Evolutionary conservation across 2,888 invertebrate species (phyloP).

Genomic region (Nycteola revayana): DNA sequence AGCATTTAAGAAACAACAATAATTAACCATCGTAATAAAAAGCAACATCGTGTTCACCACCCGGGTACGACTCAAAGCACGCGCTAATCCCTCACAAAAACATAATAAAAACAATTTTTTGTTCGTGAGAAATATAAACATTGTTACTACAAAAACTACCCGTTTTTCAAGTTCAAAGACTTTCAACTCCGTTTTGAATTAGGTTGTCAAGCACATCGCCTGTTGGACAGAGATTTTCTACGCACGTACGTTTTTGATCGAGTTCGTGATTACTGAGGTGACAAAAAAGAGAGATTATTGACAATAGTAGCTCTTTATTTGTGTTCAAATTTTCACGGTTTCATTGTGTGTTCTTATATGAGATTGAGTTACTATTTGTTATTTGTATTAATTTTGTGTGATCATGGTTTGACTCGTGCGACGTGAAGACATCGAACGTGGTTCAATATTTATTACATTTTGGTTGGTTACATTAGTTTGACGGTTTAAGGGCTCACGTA

Average conservation of each 20-base stretch:
- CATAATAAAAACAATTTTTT: constrained; percentile 40
- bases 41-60: constrained; percentile 20
- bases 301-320: constrained; percentile 40
- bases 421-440: too few species aligned
- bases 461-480: too few species aligned
- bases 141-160: constrained; percentile 41
- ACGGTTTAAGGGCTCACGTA: too few species aligned
- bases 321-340: constrained; percentile 31
- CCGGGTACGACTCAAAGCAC: constrained; percentile 34
- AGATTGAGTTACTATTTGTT: constrained; percentile 2
- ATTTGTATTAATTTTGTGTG: constrained; percentile 14
- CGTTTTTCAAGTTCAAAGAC: constrained; percentile 34
- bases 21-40: too few species aligned
- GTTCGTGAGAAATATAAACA: constrained; percentile 47
- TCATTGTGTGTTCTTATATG: constrained; percentile 18
- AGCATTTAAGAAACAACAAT: too few species aligned
- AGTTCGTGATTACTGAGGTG: constrained; percentile 47
- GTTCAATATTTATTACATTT: too few species aligned
- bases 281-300: constrained; percentile 49
- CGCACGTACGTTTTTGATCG: constrained; percentile 60
- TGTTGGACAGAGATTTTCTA: constrained; percentile 47
- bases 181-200: constrained; percentile 45
- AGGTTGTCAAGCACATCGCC: constrained; percentile 58
- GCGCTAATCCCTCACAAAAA: constrained; percentile 37
- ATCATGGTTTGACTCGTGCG: constrained; percentile 11